phyloP scores from a whole-genome alignment of 2,888 invertebrate species.

The Zygogramma bicolorata region DNA sequence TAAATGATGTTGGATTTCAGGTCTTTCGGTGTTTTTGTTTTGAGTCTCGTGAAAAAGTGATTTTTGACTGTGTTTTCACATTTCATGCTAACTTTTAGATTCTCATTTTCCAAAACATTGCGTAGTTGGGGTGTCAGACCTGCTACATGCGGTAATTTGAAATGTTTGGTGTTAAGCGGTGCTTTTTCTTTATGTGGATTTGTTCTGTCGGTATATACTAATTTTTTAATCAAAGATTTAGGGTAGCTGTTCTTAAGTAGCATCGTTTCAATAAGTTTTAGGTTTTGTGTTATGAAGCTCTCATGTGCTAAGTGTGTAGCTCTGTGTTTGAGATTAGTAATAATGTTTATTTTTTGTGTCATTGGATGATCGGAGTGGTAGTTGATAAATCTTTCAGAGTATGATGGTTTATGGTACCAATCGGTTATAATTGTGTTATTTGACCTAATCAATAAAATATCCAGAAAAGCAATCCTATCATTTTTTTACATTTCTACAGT shows the following conservation, averaged over 20 bases:
- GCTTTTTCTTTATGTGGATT: neutral
- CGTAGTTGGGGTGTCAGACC: neutral
- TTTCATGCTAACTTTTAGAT: slow-evolving; percentile 5
- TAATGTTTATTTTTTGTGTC: slow-evolving; percentile 11
- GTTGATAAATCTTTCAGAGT: too few relatives aligned
- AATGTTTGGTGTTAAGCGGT: neutral
- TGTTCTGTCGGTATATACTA: neutral
- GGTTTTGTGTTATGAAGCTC: neutral
- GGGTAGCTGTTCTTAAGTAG: neutral
- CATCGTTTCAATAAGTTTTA: slow-evolving; percentile 12
- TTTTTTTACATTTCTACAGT: neutral
- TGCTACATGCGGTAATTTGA: slow-evolving; percentile 4
- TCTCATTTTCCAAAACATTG: neutral
- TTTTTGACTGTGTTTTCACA: slow-evolving; percentile 11
- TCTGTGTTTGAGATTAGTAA: neutral
- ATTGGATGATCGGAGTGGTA: too few relatives aligned
- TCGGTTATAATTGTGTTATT: too few relatives aligned
- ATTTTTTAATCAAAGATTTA: neutral
- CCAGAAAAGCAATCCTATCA: too few relatives aligned
- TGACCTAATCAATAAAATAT: too few relatives aligned
- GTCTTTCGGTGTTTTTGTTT: slow-evolving; percentile 7
- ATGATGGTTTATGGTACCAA: too few relatives aligned
- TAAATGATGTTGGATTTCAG: slow-evolving; percentile 9
- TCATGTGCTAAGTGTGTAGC: slow-evolving; percentile 9
- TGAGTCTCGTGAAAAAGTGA: slow-evolving; percentile 13